A percentile compares a stretch with the other conserved stretches of the same genome.
Evolutionary conservation across 1,140 invertebrate genomes (phyloP).

Genomic region (Cyphomyrmex costatus): DNA sequence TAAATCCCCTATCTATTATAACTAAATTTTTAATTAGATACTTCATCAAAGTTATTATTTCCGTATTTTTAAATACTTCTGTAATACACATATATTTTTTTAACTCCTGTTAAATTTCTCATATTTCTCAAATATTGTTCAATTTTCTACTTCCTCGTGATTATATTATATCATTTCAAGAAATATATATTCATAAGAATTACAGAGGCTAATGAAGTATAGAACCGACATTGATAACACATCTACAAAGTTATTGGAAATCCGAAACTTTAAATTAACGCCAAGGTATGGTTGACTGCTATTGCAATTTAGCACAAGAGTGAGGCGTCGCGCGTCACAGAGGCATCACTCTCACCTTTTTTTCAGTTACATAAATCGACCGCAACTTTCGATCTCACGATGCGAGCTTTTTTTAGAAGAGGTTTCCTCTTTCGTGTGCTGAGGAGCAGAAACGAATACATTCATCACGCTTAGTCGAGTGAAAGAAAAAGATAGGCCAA

Average conservation of each 20-base stretch:
- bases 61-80: not conserved
- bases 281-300: not conserved
- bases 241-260: not conserved
- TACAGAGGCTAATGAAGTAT: not conserved
- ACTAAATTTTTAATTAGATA: too few relatives aligned
- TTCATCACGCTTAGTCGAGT: slow-evolving; percentile 40
- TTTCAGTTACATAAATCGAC: slow-evolving; percentile 45
- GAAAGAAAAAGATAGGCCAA: not conserved
- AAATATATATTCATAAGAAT: not conserved
- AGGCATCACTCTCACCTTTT: slow-evolving; percentile 38
- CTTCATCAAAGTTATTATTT: too few relatives aligned
- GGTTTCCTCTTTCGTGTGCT: not conserved
- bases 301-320: slow-evolving; percentile 22
- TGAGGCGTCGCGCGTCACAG: slow-evolving; percentile 10
- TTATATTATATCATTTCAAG: not conserved
- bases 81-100: not conserved
- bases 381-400: slow-evolving; percentile 53
- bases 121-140: not conserved
- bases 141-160: not conserved
- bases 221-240: not conserved
- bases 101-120: not conserved
- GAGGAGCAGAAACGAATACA: slow-evolving; percentile 22
- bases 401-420: slow-evolving; percentile 24
- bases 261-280: slow-evolving; percentile 12
- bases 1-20: too few relatives aligned